Evolutionary conservation across 2,113 vertebrate genomes (phyloP), one percentile per base, ranked within the genome.

Genomic region (Motacilla alba): DNA sequence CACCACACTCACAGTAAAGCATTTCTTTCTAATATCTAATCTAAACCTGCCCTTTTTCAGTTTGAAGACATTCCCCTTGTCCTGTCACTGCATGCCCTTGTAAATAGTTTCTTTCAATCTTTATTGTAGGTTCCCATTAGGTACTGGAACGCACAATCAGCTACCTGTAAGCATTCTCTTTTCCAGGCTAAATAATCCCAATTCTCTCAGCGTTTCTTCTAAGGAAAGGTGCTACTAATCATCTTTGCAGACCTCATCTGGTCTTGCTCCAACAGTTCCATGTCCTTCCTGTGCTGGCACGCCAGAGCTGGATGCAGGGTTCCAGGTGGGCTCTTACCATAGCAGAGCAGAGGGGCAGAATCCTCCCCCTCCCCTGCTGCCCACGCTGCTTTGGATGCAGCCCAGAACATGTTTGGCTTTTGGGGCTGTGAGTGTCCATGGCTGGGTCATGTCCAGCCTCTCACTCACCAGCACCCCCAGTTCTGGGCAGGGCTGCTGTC

Each of bases 381-480:
- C 77, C 46, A 46, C 3, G 0, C 2, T n/a, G 31, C 19, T 53
- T 4, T 78, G 43, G 76, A 26, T 67, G 44, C 37, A 59, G 22
- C 37, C 1, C 37, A 52, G 60, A 23, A 20, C 2, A 52, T 0
- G 0, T 1, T 13, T 50, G 44, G 44, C 2, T 82, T 6, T 59
- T 33, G 74, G 68, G 33, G 7, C 44, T 59, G 18, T 0, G 5
- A 37, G 52, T 39, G 60, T 27, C 2, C 52, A 28, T 28, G 1
- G 37, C 43, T 35, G 18, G 35, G 0, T 44, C 68, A 9, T 11
- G 19, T 26, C 13, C 60, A 59, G 28, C 23, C 46, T 33, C 37
- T 52, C 28, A 33, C 3, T 15, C 77, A 3, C 5, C 44, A 33
- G 44, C 44, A 31, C 4, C 10, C 12, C 18, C 27, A 44, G 21